Base-by-base conservation (phyloP, 2,797 vertebrate species). In the Aplochiton taeniatus region DNA sequence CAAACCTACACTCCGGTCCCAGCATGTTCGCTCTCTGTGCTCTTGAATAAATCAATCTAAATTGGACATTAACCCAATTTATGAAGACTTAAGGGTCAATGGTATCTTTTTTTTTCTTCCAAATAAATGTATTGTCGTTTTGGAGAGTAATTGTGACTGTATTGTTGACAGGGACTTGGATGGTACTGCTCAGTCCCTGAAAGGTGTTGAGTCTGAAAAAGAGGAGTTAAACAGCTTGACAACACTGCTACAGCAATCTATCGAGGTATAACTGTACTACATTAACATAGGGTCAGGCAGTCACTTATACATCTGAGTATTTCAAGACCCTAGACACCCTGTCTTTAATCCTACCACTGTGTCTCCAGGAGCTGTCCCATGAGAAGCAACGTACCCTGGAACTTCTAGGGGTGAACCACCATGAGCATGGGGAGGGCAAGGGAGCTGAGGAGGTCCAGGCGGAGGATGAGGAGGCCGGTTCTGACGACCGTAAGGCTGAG, bases 301-400 rank as follows among this genome's bases (percentile, higher is more conserved):
- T 44, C 43, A n/a, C 10, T 2, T 14, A 17, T 17, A 49, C 46
- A 20, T 19, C n/a, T 50, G 4, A 5, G 4, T 20, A 20, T 54
- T 18, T 17, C 14, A 4, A 17, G 16, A 17, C 7, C 51, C 14
- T 17, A 16, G 49, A 51, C 49, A 51, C 17, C 49, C 49, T 51
- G 19, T 53, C 1, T 3, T 6, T 17, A 2, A 1, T 54, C 17
- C 13, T 20, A 17, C 31, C 13, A 18, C 12, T 9, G 47, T 47
- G 3, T 52, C 8, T 9, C 47, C 82, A 99, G 97, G 95, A 96
- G 58, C 93, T 99, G 45, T 96, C 95, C 9, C 73, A 93, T 79
- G 97, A 98, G 90, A 99, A 98, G 80, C 93, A 91, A 80, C 92
- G 91, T 74, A 98, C 95, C 31, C 84, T 98, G 73, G 88, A 95